These are phyloP conservation scores for Acanthosepion lycidas DNA, from an alignment of 2,888 invertebrate genomes.

Conservation along the genomic window DNA sequence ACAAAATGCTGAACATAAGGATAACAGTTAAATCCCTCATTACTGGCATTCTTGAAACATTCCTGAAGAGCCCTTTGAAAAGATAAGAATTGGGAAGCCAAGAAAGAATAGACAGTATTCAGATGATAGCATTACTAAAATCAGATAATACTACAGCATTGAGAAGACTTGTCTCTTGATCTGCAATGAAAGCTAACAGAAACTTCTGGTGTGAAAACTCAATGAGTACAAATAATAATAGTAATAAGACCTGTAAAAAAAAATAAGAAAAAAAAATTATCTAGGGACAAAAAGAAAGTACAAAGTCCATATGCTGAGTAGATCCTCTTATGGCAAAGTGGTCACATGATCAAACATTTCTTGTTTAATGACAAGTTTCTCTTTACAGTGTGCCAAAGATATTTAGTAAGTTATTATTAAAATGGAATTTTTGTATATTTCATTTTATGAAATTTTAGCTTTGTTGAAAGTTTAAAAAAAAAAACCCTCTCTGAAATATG, in stretches of 20 bases:
- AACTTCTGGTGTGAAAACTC: too few species aligned
- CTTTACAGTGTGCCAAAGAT: neutral
- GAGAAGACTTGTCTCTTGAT: too few species aligned
- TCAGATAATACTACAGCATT: too few species aligned
- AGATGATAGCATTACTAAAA: too few species aligned
- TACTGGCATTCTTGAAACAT: too few species aligned
- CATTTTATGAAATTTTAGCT: neutral
- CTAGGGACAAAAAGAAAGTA: neutral
- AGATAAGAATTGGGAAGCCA: too few species aligned
- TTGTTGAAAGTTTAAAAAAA: neutral
- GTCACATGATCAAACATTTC: neutral
- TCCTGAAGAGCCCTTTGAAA: too few species aligned
- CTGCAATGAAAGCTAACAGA: too few species aligned
- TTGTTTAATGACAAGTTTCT: neutral
- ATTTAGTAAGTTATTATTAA: conserved; percentile 17
- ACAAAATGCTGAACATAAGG: too few species aligned
- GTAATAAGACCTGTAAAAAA: neutral
- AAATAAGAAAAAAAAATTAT: neutral
- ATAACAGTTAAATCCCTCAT: too few species aligned
- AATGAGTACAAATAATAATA: too few species aligned
- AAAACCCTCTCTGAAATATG: neutral
- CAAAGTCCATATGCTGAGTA: neutral
- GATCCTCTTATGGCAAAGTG: neutral
- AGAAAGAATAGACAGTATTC: too few species aligned
- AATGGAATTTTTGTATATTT: neutral